Percentiles rank a stretch among this genome's conserved stretches.
phyloP scores from a whole-genome alignment of 2,113 vertebrate genomes.

The Isichthys henryi region DNA sequence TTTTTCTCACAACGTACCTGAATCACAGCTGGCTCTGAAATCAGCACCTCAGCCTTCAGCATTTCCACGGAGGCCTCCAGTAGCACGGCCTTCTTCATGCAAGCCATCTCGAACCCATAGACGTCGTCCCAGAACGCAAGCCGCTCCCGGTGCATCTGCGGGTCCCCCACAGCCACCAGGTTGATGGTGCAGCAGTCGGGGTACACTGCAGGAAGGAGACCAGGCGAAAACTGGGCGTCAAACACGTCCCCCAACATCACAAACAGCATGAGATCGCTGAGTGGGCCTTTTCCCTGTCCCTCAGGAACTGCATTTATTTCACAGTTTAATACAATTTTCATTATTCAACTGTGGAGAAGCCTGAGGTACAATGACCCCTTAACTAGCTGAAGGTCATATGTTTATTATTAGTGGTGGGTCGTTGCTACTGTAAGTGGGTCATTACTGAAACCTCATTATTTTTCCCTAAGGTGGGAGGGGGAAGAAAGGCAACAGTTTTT shows the following conservation, averaged over 20 bases:
- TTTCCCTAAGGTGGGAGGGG: neutral
- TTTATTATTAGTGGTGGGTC: slow-evolving; percentile 4
- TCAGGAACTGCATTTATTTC: slow-evolving; percentile 13
- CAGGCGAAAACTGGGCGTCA: neutral
- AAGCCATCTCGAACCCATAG: slow-evolving; percentile 89
- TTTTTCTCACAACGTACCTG: slow-evolving; percentile 62
- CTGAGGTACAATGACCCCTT: neutral
- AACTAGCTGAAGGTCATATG: slow-evolving; percentile 4
- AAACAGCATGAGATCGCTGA: slow-evolving; percentile 3
- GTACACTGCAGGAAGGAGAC: slow-evolving; percentile 67
- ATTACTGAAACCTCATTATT: neutral
- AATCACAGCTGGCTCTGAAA: slow-evolving; percentile 73
- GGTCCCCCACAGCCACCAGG: slow-evolving; percentile 76
- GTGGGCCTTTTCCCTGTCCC: slow-evolving; percentile 5
- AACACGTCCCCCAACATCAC: neutral
- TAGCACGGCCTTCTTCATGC: slow-evolving; percentile 86
- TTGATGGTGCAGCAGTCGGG: slow-evolving; percentile 84
- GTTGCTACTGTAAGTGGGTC: slow-evolving; percentile 5
- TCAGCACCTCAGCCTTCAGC: slow-evolving; percentile 66
- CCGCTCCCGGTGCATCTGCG: slow-evolving; percentile 61
- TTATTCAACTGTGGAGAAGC: slow-evolving; percentile 9
- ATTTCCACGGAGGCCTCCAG: slow-evolving; percentile 81
- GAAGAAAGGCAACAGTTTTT: neutral
- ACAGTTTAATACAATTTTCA: slow-evolving; percentile 14
- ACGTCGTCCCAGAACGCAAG: slow-evolving; percentile 91